A percentile compares a stretch with the other conserved stretches of the same genome.
Evolutionary conservation across 2,113 vertebrate species (phyloP).

Genomic region (Oostethus manadensis): DNA sequence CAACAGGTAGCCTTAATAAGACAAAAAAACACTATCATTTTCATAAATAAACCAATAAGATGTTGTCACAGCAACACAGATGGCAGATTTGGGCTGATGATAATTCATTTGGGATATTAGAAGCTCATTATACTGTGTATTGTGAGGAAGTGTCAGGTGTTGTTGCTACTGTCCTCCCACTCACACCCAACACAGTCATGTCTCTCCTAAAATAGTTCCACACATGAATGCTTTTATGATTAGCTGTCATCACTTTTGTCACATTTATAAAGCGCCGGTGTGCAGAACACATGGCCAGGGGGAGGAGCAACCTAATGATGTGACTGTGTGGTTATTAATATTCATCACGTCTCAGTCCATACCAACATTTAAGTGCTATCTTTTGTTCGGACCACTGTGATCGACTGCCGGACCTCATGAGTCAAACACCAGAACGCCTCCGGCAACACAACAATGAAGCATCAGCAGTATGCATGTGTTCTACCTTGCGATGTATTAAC

Average conservation of each 20-base stretch:
- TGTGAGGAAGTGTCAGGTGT: background rate
- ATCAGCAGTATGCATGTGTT: background rate
- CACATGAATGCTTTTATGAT: slow-evolving; percentile 8
- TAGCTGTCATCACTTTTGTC: background rate
- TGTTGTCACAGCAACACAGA: slow-evolving; percentile 1
- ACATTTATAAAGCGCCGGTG: background rate
- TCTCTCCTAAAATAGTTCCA: slow-evolving; percentile 5
- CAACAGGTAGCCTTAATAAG: slow-evolving; percentile 3
- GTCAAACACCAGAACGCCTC: background rate
- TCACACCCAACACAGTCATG: background rate
- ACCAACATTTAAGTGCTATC: background rate
- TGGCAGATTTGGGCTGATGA: slow-evolving; percentile 8
- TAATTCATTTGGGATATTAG: slow-evolving; percentile 7
- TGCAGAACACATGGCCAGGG: background rate
- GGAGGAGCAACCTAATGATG: background rate
- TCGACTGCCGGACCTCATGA: background rate
- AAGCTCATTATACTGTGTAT: background rate
- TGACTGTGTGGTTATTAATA: background rate
- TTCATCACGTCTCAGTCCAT: background rate
- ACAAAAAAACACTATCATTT: background rate
- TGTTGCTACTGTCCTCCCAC: background rate
- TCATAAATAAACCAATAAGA: slow-evolving; percentile 7
- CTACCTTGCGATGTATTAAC: background rate
- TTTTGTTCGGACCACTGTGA: background rate
- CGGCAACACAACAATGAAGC: background rate